Conservation (phyloP, 2,888 invertebrate genomes). For the Strigamia transsilvanica region DNA sequence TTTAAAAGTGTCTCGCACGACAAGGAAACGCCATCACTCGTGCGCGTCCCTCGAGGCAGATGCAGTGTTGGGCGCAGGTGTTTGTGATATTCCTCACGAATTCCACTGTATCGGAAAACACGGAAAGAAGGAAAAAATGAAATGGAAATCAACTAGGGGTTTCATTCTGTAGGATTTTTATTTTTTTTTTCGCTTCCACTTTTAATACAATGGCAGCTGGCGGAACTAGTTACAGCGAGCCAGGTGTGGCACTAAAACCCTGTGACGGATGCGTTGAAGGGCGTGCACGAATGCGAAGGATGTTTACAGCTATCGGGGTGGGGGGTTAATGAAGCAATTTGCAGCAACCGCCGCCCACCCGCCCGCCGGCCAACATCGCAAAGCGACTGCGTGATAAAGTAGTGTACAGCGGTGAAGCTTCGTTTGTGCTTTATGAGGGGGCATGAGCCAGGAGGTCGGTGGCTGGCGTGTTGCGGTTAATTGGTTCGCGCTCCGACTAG, state of each 20-base stretch:
- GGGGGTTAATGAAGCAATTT: constrained; percentile 49
- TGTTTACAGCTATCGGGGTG: constrained; percentile 46
- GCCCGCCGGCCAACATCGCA: constrained; percentile 28
- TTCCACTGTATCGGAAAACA: constrained; percentile 25
- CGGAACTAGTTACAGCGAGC: not conserved
- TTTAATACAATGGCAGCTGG: constrained; percentile 39
- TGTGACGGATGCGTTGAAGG: constrained; percentile 3
- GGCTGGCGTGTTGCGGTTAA: constrained; percentile 36
- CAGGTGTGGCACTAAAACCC: constrained; percentile 17
- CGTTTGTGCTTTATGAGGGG: constrained; percentile 40
- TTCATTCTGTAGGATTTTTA: not conserved
- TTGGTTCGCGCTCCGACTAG: constrained; percentile 26
- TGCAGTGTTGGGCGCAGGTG: constrained; percentile 37
- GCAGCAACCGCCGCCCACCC: constrained; percentile 36
- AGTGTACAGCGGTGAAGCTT: not conserved
- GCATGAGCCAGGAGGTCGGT: constrained; percentile 41
- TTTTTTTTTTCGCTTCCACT: not conserved
- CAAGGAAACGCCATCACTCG: constrained; percentile 46
- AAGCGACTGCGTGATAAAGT: constrained; percentile 21
- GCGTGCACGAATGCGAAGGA: constrained; percentile 41
- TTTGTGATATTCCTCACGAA: constrained; percentile 40
- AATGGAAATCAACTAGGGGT: not conserved
- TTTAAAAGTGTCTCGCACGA: constrained; percentile 40
- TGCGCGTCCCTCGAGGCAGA: constrained; percentile 37
- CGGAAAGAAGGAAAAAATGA: not conserved